Percentiles rank a stretch among this genome's conserved stretches.
phyloP scores from a whole-genome alignment of 35 echinoderm and acorn worm genomes.

The Lytechinus variegatus region DNA sequence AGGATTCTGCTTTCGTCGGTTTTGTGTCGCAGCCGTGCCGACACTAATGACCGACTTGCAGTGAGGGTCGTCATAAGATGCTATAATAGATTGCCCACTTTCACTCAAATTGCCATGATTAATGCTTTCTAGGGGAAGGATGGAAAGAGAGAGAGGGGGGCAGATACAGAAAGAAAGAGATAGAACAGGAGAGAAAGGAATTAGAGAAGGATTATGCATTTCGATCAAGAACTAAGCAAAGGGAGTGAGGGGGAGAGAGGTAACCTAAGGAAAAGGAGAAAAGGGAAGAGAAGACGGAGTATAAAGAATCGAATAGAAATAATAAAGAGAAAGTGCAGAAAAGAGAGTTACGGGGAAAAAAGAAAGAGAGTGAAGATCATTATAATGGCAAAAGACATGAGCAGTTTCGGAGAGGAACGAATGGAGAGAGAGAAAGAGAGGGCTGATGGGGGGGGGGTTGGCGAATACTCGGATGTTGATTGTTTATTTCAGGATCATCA shows the following conservation, averaged over 20 bases:
- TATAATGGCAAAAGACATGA: too few species aligned
- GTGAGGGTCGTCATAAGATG: not conserved
- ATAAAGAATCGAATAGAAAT: too few species aligned
- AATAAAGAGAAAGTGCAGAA: too few species aligned
- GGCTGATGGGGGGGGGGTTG: not conserved
- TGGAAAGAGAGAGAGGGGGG: not conserved
- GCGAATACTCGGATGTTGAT: not conserved
- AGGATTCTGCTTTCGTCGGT: constrained; percentile 43
- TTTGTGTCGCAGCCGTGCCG: not conserved
- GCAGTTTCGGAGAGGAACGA: too few species aligned
- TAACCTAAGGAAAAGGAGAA: not conserved
- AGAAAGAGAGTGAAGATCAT: too few species aligned
- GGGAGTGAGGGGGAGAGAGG: not conserved
- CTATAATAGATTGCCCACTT: constrained; percentile 41
- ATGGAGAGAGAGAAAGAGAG: not conserved
- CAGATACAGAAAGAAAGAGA: not conserved
- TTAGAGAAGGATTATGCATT: not conserved
- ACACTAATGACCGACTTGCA: constrained; percentile 27
- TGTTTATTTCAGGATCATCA: not conserved
- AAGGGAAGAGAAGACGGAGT: not conserved
- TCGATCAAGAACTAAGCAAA: not conserved
- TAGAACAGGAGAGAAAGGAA: not conserved
- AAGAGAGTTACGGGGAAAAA: too few species aligned
- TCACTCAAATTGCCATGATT: constrained; percentile 50
- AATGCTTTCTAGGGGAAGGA: not conserved